Evolutionary conservation across 1,140 invertebrate genomes (phyloP), one percentile per base, ranked within the genome.

Genomic region (Triops cancriformis): DNA sequence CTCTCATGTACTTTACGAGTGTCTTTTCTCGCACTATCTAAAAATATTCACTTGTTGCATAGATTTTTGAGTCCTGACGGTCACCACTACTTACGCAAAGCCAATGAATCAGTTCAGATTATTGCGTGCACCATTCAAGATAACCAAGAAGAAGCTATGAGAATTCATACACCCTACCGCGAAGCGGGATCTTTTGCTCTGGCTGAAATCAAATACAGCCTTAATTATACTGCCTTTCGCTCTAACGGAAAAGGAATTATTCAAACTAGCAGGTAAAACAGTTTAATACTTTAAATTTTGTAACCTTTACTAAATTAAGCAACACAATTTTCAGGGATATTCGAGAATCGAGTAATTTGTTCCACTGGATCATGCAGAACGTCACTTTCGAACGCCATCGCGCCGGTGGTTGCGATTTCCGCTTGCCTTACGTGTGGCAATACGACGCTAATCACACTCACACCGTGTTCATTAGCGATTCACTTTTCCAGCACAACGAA

Each of bases 361-460:
- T 95, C 85, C 95, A 98, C 82, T 98, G 97, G 89, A 88, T 94
- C 28, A 83, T 98, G 41, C 91, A 94, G 85, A 94, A 95, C 81
- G 94, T 93, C 80, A 92, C 93, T 0, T 89, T 97, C 45, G 93
- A 95, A 82, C 87, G 93, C 80, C 98, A 98, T 83, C 85, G 85
- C 76, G 88, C 88, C 41, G 93, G 93, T 27, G 96, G 95, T 23
- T 91, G 98, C 79, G 90, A 95, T 82, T 86, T 98, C 1, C 87
- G 88, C 0, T 83, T 98, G 14, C 96, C 96, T 0, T 97, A 97
- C 82, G 94, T 97, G 11, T 97, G 94, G 93, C 91, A 97, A 81
- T 96, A 97, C 81, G 93, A 96, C 82, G 94, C 96, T 84, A 97
- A 97, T 83, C 95, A 94, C 80, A 96, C 94, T 0, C 96, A 98